phyloP scores from a whole-genome alignment of 2,888 invertebrate species.

The Cheilosia soror region DNA sequence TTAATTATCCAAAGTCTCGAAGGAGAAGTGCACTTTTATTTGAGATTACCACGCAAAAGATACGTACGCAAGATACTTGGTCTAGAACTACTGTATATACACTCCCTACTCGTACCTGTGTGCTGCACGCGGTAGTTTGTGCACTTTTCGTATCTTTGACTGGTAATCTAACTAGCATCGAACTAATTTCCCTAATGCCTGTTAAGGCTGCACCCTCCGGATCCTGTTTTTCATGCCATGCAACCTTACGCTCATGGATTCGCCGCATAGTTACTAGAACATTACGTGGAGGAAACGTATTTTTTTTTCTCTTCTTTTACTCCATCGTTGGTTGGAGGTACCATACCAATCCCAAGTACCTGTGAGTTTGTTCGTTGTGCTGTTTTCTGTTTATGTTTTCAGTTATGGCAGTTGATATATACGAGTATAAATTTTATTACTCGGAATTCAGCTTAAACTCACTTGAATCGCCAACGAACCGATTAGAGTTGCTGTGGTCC shows the following conservation, averaged over 20 bases:
- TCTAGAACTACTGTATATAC: background rate
- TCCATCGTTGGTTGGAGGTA: background rate
- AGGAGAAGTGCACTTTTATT: conserved; percentile 31
- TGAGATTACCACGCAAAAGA: conserved; percentile 36
- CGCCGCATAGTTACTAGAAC: conserved; percentile 19
- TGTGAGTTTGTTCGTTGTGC: background rate
- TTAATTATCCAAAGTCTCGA: conserved; percentile 53
- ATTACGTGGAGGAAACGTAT: conserved; percentile 23
- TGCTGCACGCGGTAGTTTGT: conserved; percentile 3
- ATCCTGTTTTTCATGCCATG: conserved; percentile 46
- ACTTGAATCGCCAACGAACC: conserved; percentile 67
- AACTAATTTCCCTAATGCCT: conserved; percentile 73
- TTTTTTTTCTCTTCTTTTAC: conserved; percentile 10
- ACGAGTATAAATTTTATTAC: conserved; percentile 17
- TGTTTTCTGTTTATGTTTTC: conserved; percentile 18
- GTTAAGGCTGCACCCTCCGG: conserved; percentile 64
- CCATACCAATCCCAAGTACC: too few relatives aligned
- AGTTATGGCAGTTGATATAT: conserved; percentile 46
- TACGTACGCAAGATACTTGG: conserved; percentile 1
- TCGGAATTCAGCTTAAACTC: conserved; percentile 63
- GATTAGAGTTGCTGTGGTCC: conserved; percentile 55
- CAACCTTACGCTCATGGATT: conserved; percentile 18
- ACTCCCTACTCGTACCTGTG: too few relatives aligned
- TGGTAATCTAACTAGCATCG: conserved; percentile 66
- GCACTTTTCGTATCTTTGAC: conserved; percentile 48